Conservation (phyloP, 1,140 invertebrate genomes). For the Brachionus rotundiformis region DNA sequence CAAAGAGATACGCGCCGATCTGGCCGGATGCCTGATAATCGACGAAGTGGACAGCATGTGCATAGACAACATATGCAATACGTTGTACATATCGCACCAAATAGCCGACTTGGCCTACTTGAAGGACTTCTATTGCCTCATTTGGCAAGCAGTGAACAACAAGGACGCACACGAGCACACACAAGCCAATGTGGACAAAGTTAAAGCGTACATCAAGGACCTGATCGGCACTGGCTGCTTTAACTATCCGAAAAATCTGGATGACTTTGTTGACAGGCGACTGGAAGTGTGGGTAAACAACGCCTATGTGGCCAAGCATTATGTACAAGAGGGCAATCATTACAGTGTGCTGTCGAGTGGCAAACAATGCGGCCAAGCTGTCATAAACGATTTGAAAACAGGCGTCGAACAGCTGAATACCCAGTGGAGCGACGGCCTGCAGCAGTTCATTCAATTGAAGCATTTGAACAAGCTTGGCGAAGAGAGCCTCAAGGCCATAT, state of each 20-base stretch:
- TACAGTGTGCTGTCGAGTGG: neutral
- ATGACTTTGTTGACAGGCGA: neutral
- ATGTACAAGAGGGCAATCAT: neutral
- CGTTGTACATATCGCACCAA: constrained; percentile 21
- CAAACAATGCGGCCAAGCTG: neutral
- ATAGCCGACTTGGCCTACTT: neutral
- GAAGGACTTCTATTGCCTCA: neutral
- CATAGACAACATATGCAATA: neutral
- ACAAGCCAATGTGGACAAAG: neutral
- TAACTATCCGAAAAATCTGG: neutral
- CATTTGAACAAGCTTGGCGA: neutral
- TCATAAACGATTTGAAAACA: neutral
- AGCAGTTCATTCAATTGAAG: constrained; percentile 47
- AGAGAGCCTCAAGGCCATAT: constrained; percentile 13
- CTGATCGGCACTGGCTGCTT: neutral
- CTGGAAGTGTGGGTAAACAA: neutral
- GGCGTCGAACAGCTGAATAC: constrained; percentile 26
- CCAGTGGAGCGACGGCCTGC: constrained; percentile 41
- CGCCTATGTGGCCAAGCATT: neutral
- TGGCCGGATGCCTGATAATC: neutral
- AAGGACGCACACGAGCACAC: neutral
- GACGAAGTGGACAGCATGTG: constrained; percentile 41
- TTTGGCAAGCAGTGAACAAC: neutral
- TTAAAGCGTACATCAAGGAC: neutral
- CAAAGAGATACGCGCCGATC: neutral